phyloP scores from a whole-genome alignment of 2,113 vertebrate genomes.

The Addax nasomaculatus region DNA sequence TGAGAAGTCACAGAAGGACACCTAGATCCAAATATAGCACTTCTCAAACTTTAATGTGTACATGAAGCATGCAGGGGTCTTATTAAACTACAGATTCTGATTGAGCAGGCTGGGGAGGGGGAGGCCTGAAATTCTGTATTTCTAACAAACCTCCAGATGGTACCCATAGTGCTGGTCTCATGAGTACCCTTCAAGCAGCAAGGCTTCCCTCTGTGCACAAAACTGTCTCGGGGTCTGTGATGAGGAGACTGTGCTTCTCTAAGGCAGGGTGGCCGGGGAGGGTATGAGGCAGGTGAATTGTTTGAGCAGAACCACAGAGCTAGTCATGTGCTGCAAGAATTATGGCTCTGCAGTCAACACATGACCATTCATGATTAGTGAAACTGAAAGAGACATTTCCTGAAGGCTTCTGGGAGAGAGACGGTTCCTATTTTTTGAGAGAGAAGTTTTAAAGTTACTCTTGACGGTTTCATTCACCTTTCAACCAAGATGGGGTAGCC shows the following conservation, averaged over 20 bases:
- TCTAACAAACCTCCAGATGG: neutral
- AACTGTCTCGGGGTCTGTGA: neutral
- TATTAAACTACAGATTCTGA: neutral
- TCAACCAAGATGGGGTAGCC: neutral
- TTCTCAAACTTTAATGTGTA: neutral
- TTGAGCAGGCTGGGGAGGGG: neutral
- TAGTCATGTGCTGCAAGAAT: neutral
- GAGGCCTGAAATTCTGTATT: neutral
- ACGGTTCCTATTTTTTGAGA: neutral
- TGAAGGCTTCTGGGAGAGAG: neutral
- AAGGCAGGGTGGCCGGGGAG: neutral
- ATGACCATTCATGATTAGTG: neutral
- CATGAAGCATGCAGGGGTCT: neutral
- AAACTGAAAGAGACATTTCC: neutral
- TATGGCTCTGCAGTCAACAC: neutral
- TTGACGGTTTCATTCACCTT: neutral
- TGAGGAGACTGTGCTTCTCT: neutral
- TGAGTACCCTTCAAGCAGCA: neutral
- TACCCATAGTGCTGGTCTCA: neutral
- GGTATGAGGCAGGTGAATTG: neutral
- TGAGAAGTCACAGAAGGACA: neutral
- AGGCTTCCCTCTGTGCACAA: neutral
- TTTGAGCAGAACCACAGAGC: neutral
- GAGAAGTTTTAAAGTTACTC: neutral
- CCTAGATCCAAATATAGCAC: neutral